Evolutionary conservation across 2,113 vertebrate genomes (phyloP), one percentile per base, ranked within the genome.

Genomic region (Panurus biarmicus): DNA sequence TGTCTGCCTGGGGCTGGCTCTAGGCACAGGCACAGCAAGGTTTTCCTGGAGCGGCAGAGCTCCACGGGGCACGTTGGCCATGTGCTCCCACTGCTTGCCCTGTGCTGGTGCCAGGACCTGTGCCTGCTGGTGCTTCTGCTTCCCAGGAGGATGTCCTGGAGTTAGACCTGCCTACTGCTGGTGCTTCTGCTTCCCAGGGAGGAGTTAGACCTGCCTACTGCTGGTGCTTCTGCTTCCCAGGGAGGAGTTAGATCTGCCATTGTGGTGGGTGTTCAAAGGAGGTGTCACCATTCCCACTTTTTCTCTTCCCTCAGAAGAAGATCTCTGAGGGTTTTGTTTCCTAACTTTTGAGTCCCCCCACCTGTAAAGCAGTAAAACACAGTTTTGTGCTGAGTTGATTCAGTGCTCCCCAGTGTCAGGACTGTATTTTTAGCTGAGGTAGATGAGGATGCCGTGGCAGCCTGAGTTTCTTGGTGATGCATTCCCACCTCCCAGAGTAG

Each of bases 1-100:
- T 2, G 8, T 2, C 28, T 57, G 80, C 57, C n/a, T 42, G 1
- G 29, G 66, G 29, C 50, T 81, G 72, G n/a, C 56, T 85, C 10
- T 18, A 25, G 53, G 62, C 10, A 3, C 1, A 9, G 51, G 38
- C 58, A 57, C 10, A 29, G 58, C 22, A 25, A 44, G 31, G 23
- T 5, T 33, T 54, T 66, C 48, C 56, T 6, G 5, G 45, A 62
- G 6, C 56, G 20, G 64, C 33, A 42, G 11, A 28, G 1, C 19
- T 75, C 19, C 19, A 0, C 9, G 0, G 2, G 47, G 11, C 50
- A n/a, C 7, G 7, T 3, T 75, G 71, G 29, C 44, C 20, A 3
- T 0, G 1, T 1, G 6, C n/a, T 58, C 50, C 1, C n/a, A 16
- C 18, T 69, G 38, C 26, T 60, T 50, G 23, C 53, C 15, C 1